Base-by-base conservation (phyloP, 2,797 vertebrate genomes). In the Lindbergichthys nudifrons region DNA sequence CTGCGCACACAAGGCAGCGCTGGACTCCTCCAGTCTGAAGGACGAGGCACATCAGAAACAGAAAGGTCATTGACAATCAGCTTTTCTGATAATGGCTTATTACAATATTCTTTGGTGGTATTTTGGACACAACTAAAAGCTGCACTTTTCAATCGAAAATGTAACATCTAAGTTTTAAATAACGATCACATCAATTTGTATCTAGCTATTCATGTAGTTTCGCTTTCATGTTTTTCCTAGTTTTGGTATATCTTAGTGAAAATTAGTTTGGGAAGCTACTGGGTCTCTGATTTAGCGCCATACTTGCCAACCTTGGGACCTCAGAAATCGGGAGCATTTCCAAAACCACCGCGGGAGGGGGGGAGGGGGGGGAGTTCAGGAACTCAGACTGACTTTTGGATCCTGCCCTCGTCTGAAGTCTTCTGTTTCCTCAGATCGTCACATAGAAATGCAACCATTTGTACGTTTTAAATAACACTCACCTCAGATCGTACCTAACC, bases 21-120 rank as follows among this genome's bases (percentile, higher is more conserved):
- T 97, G 52, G 95, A 95, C 83, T 96, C 96, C 86, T 98, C 96
- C 51, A 98, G 92, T 88, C 97, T 98, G 93, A 52, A 75, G 89
- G 81, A 43, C 14, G 80, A 59, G n/a, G 47, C 39, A 75, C 23
- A 72, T 11, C 13, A 76, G 11, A 73, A 46, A 67, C 41, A 64
- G 15, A 46, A 14, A 53, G 14, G 60, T 80, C 36, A 77, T 3
- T 32, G 52, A 65, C 11, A n/a, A 9, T 70, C 10, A 48, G 19
- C 12, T 52, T 45, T 26, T 30, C 42, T 12, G 12, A 10, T 21
- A 19, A 19, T 45, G 26, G 48, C 0, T 10, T 19, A 21, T 18
- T 5, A 10, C 0, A 1, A 61, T 50, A 19, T 11, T 4, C 5
- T 45, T 36, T 15, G 4, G 19, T 11, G 4, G 3, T 47, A 12